A percentile compares a stretch with the other conserved stretches of the same genome.
These are phyloP conservation scores for Coendou prehensilis DNA, from an alignment of 2,797 vertebrate species.

Conservation along the genomic window DNA sequence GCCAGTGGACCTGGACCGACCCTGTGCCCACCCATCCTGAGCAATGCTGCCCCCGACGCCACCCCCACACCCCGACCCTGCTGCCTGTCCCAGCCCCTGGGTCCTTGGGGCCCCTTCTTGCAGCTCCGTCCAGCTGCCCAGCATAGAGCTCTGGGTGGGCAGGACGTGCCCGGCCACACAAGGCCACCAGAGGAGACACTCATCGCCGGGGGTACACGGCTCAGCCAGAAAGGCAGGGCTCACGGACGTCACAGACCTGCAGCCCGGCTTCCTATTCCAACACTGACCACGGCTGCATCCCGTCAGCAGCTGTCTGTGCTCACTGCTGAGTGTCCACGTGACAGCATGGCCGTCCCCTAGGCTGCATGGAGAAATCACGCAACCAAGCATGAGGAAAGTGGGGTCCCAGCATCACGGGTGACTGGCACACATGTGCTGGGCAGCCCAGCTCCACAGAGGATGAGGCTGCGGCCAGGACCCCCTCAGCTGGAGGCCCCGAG, in stretches of 20 bases:
- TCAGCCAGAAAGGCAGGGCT: neutral
- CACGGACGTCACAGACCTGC: neutral
- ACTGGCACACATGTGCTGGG: fast-evolving
- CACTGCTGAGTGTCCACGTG: neutral
- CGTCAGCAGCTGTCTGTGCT: neutral
- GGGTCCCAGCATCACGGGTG: neutral
- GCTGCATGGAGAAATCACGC: neutral
- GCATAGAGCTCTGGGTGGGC: fast-evolving
- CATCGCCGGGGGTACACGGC: neutral
- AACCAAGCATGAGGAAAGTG: neutral
- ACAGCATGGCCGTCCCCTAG: neutral
- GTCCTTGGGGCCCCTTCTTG: neutral
- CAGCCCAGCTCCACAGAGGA: neutral
- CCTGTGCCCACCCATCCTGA: neutral
- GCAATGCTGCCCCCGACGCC: neutral
- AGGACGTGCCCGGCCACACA: fast-evolving
- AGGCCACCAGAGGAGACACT: fast-evolving
- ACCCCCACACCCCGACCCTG: neutral
- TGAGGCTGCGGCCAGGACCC: neutral
- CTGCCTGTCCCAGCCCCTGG: neutral
- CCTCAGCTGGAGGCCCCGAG: neutral
- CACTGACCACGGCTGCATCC: neutral
- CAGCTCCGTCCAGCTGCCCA: fast-evolving
- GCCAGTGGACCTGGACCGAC: fast-evolving
- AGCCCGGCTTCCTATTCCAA: neutral